phyloP scores from a whole-genome alignment of 2,113 vertebrate species.

The Nycticebus coucang region DNA sequence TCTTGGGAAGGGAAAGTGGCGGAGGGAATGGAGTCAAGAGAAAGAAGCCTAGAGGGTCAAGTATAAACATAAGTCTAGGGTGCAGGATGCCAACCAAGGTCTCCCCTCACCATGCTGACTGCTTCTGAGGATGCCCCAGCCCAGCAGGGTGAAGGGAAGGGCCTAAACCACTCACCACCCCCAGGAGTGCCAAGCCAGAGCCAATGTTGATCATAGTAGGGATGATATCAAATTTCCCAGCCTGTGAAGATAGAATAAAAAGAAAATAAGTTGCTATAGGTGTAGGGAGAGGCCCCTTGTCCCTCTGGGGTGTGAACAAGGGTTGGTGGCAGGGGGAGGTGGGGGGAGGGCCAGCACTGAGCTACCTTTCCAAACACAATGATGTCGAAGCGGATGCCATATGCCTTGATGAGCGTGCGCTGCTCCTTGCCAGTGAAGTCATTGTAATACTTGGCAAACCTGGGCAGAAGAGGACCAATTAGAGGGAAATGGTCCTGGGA shows the following conservation, averaged over 20 bases:
- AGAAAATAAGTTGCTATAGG: neutral
- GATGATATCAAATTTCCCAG: conserved; percentile 91
- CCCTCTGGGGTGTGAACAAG: neutral
- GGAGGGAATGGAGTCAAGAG: fast-evolving
- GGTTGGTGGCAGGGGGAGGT: neutral
- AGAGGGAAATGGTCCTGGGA: neutral
- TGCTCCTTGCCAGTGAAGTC: conserved; percentile 79
- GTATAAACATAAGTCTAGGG: neutral
- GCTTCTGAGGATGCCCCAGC: neutral
- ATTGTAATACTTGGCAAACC: conserved; percentile 92
- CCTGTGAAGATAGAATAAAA: conserved; percentile 80
- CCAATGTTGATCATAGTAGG: conserved; percentile 93
- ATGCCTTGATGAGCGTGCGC: conserved; percentile 91
- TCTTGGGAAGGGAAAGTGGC: neutral
- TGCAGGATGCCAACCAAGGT: neutral
- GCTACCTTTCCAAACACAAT: conserved; percentile 92
- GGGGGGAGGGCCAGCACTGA: neutral
- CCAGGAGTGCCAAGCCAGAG: conserved; percentile 89
- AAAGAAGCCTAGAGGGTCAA: neutral
- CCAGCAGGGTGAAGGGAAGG: no score
- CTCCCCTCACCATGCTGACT: neutral
- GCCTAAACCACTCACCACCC: conserved; percentile 86
- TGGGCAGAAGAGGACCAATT: conserved; percentile 52
- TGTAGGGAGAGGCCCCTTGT: neutral
- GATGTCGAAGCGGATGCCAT: conserved; percentile 92